These are phyloP conservation scores for Scotopteryx bipunctaria DNA, from an alignment of 2,888 invertebrate species.

Conservation along the genomic window DNA sequence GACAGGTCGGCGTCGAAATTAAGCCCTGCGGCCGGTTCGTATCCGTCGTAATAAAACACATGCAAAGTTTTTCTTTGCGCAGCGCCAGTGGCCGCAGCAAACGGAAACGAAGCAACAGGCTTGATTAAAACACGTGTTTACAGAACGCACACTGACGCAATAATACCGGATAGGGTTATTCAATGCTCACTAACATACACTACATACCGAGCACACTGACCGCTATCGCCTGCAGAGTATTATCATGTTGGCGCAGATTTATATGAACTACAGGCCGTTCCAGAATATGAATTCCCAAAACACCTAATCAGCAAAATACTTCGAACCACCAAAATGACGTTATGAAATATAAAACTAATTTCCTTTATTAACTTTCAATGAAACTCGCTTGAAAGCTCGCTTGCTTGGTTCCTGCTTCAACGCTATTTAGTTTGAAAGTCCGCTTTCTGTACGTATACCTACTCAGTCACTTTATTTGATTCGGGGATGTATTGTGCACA, in stretches of 20 bases:
- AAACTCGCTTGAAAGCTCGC: too few relatives aligned
- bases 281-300: too few relatives aligned
- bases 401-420: neutral
- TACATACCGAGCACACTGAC: conserved; percentile 4
- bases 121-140: conserved; percentile 84
- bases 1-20: conserved; percentile 72
- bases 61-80: conserved; percentile 83
- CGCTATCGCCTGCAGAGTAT: too few relatives aligned
- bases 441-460: neutral
- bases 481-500: neutral
- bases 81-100: conserved; percentile 71
- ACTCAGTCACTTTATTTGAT: neutral
- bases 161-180: conserved; percentile 45
- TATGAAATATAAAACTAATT: too few relatives aligned
- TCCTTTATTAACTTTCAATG: too few relatives aligned
- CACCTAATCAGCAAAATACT: too few relatives aligned
- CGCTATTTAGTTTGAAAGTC: neutral
- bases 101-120: conserved; percentile 81
- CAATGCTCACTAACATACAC: conserved; percentile 6
- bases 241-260: too few relatives aligned
- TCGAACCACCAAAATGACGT: too few relatives aligned
- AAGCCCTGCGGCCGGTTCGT: conserved; percentile 71
- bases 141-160: conserved; percentile 77
- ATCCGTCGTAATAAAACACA: conserved; percentile 82
- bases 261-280: too few relatives aligned